Conservation (phyloP, 2,797 vertebrate genomes). For the Tolypeutes matacus region DNA sequence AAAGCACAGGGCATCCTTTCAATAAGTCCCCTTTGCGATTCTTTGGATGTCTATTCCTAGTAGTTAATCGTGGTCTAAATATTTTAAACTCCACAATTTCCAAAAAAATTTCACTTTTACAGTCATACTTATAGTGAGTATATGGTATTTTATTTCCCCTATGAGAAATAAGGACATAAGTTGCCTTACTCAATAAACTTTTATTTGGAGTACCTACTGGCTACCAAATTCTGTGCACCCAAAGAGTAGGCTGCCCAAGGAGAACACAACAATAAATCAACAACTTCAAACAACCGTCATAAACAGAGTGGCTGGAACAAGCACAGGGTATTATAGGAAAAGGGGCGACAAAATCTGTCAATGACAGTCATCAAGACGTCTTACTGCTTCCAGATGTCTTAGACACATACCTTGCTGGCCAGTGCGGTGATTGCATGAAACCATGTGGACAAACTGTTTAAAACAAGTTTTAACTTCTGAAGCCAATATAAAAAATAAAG, state of each 20-base stretch:
- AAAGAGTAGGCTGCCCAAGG: not conserved
- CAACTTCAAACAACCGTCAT: not conserved
- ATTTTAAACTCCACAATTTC: not conserved
- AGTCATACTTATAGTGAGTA: not conserved
- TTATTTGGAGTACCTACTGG: not conserved
- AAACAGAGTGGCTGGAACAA: not conserved
- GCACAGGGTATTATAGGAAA: not conserved
- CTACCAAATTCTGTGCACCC: not conserved
- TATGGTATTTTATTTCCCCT: not conserved
- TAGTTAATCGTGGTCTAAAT: not conserved
- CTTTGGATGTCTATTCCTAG: not conserved
- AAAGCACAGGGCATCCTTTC: not conserved
- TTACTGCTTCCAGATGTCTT: not conserved
- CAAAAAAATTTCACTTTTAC: slow-evolving; percentile 6
- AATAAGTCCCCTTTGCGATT: not conserved
- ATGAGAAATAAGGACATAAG: not conserved
- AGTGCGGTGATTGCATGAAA: not conserved
- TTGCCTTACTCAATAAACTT: not conserved
- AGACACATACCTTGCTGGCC: rapidly evolving
- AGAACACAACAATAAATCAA: not conserved
- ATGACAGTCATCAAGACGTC: too few species aligned
- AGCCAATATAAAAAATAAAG: not conserved
- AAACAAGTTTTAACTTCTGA: not conserved
- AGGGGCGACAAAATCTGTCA: not conserved
- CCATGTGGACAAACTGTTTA: not conserved